phyloP scores from a whole-genome alignment of 2,797 vertebrate genomes.

The Silurus aristotelis region DNA sequence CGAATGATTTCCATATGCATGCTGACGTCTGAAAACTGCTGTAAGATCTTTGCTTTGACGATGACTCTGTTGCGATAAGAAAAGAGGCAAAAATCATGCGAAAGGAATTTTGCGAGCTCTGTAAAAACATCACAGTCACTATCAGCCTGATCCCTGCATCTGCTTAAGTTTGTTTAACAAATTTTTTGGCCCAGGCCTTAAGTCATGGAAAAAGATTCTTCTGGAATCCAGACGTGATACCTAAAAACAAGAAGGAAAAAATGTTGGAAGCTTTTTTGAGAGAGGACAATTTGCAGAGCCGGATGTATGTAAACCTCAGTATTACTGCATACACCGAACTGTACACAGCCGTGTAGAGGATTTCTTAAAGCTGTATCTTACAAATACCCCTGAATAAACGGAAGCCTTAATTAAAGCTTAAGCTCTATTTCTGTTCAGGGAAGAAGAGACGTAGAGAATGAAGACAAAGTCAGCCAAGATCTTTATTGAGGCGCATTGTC shows the following conservation, averaged over 20 bases:
- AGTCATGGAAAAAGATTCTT: conserved; percentile 37
- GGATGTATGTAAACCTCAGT: not conserved
- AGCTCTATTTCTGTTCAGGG: conserved; percentile 5
- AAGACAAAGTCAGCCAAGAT: not conserved
- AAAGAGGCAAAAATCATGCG: not conserved
- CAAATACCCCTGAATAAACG: not conserved
- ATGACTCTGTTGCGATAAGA: not conserved
- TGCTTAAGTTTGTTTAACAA: conserved; percentile 12
- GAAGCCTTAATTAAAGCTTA: conserved; percentile 22
- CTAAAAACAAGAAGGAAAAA: conserved; percentile 4
- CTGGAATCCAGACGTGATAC: conserved; percentile 30
- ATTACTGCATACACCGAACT: not conserved
- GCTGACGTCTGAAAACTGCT: not conserved
- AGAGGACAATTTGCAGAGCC: not conserved
- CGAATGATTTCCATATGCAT: conserved; percentile 24
- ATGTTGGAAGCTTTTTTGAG: not conserved
- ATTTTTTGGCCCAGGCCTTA: conserved; percentile 11
- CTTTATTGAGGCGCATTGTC: not conserved
- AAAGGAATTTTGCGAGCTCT: conserved; percentile 10
- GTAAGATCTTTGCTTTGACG: not conserved
- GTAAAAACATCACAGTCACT: not conserved
- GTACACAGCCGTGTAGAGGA: not conserved
- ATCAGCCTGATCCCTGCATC: not conserved
- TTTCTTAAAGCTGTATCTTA: not conserved
- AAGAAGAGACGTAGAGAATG: not conserved